phyloP scores from a whole-genome alignment of 2,888 invertebrate species.

The Trissolcus japonicus region DNA sequence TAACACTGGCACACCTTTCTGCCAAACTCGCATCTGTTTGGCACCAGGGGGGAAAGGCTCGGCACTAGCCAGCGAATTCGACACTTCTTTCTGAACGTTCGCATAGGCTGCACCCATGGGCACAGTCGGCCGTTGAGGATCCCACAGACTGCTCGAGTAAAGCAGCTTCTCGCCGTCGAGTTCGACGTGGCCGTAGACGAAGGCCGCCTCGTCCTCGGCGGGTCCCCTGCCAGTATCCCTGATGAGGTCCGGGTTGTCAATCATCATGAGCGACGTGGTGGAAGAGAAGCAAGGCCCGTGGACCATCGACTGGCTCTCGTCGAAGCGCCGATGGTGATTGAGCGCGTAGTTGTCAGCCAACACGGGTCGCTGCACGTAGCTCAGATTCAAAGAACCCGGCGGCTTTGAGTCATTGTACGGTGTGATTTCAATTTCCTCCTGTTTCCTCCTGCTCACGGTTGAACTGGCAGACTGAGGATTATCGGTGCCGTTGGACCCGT shows the following conservation, averaged over 20 bases:
- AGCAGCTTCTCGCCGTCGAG: constrained; percentile 75
- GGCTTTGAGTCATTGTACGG: constrained; percentile 69
- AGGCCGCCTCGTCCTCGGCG: constrained; percentile 72
- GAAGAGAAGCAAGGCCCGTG: constrained; percentile 84
- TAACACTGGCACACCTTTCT: constrained; percentile 88
- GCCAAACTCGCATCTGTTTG: constrained; percentile 91
- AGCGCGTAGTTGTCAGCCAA: constrained; percentile 47
- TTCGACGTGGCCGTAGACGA: constrained; percentile 78
- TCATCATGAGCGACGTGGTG: constrained; percentile 83
- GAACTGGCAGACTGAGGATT: constrained; percentile 58
- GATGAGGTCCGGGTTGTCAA: constrained; percentile 90
- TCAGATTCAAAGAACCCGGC: constrained; percentile 69
- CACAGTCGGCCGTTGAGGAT: constrained; percentile 77
- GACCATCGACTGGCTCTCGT: constrained; percentile 78
- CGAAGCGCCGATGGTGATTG: constrained; percentile 69
- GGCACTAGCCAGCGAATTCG: constrained; percentile 60
- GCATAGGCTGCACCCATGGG: constrained; percentile 59
- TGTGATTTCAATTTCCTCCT: constrained; percentile 70
- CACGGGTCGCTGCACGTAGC: constrained; percentile 70
- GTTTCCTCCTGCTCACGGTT: constrained; percentile 64
- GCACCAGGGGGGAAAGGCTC: constrained; percentile 79
- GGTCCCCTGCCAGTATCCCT: constrained; percentile 82
- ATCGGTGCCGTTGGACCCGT: constrained; percentile 52
- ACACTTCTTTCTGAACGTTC: constrained; percentile 69
- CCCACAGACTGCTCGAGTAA: constrained; percentile 89